Evolutionary conservation across 1,140 invertebrate genomes (phyloP), one percentile per base, ranked within the genome.

Genomic region (Lepidotrigona ventralis): DNA sequence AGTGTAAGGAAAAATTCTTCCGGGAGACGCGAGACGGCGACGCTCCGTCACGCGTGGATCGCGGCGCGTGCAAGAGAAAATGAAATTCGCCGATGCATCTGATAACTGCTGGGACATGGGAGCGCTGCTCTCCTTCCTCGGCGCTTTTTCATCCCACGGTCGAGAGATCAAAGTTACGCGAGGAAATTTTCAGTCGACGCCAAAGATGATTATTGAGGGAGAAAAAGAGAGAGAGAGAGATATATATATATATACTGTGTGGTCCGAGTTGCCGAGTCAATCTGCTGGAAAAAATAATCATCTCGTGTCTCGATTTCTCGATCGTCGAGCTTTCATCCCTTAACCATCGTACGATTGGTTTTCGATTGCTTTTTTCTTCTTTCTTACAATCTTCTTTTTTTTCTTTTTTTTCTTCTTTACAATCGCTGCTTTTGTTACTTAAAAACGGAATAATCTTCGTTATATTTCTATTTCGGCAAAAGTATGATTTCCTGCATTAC

Each of bases 1-100:
- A 17, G n/a, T 11, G 79, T 17, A 51, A 81, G 60, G 75, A 89
- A 78, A 84, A 82, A 80, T 29, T 33, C 81, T 89, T 88, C 71
- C 33, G 78, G 81, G 76, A 85, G 17, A 23, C 66, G 39, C 39
- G 39, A 46, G 39, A 46, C 39, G 39, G 6, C 39, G 23, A 85
- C 39, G 46, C 60, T 39, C 15, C 12, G 26, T 14, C 11, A 66
- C 21, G 26, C 58, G 21, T 64, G 21, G 46, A 9, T 54, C 46
- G 68, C 75, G 69, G 63, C 11, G 12, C 53, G 33, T 51, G 26
- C 33, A 66, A 70, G 64, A 51, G 80, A 84, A 84, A 87, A 86
- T 86, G 60, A 87, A 78, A 88, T 87, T 64, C 78, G 39, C 14
- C 56, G 56, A 87, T 75, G 54, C 60, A 17, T 56, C 58, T 74